A percentile compares a stretch with the other conserved stretches of the same genome.
Conservation (phyloP, 1,140 invertebrate genomes). For the Drosophila melanica region DNA sequence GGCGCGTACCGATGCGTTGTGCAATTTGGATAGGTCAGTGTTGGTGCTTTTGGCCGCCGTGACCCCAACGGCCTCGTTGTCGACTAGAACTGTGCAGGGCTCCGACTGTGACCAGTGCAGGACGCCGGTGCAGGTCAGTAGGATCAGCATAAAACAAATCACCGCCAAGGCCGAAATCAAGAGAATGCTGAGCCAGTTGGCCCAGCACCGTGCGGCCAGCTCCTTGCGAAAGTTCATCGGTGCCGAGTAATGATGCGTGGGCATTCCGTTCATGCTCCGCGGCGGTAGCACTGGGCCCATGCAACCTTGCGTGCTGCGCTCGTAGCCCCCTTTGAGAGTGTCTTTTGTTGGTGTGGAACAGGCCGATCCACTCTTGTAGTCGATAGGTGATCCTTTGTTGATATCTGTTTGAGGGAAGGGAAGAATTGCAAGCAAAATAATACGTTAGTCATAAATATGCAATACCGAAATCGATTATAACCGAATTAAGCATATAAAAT, state of each 20-base stretch:
- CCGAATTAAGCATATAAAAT: slow-evolving; percentile 1
- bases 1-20: slow-evolving; percentile 85
- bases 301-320: slow-evolving; percentile 85
- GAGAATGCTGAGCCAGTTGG: slow-evolving; percentile 94
- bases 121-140: slow-evolving; percentile 93
- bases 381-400: slow-evolving; percentile 93
- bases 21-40: slow-evolving; percentile 79
- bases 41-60: slow-evolving; percentile 84
- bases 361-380: slow-evolving; percentile 88
- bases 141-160: slow-evolving; percentile 91
- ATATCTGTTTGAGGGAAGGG: slow-evolving; percentile 87
- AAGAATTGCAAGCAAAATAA: too few relatives aligned
- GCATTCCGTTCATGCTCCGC: slow-evolving; percentile 86
- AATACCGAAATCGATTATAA: slow-evolving; percentile 32
- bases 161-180: slow-evolving; percentile 92
- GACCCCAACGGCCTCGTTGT: slow-evolving; percentile 85
- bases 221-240: slow-evolving; percentile 93
- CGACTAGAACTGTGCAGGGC: slow-evolving; percentile 92
- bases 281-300: slow-evolving; percentile 89
- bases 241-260: slow-evolving; percentile 83
- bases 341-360: slow-evolving; percentile 84
- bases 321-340: slow-evolving; percentile 88
- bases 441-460: slow-evolving; percentile 31
- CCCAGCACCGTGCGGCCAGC: slow-evolving; percentile 93
- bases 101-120: slow-evolving; percentile 92